These are phyloP conservation scores for Pollenia labialis DNA, from an alignment of 2,888 invertebrate species.

Conservation along the genomic window DNA sequence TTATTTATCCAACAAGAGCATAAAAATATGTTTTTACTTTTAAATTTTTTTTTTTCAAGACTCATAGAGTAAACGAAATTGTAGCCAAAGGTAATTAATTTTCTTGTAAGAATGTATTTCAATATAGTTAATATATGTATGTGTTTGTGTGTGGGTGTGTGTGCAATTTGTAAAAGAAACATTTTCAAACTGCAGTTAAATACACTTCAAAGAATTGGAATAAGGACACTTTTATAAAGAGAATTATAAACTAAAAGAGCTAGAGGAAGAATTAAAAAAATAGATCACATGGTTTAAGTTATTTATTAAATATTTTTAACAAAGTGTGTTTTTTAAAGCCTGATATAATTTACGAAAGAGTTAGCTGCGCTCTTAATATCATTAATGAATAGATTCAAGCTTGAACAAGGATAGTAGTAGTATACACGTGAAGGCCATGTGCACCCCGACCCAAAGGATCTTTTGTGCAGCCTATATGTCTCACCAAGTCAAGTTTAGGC, in stretches of 20 bases:
- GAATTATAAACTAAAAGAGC: neutral
- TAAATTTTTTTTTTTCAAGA: slow-evolving; percentile 34
- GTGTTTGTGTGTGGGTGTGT: neutral
- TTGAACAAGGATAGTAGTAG: no score
- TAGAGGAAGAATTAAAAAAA: neutral
- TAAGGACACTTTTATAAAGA: neutral
- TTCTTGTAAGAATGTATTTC: slow-evolving; percentile 73
- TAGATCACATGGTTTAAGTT: neutral
- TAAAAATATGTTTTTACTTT: slow-evolving; percentile 45
- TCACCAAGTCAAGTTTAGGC: no score
- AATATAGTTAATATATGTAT: slow-evolving; percentile 9
- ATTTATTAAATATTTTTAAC: neutral
- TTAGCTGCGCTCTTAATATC: no score
- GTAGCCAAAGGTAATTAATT: slow-evolving; percentile 82
- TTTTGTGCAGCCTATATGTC: no score
- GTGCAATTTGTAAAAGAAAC: slow-evolving; percentile 20
- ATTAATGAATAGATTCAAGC: no score
- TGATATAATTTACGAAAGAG: no score
- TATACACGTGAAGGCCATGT: no score
- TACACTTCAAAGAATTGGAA: slow-evolving; percentile 5
- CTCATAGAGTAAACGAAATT: slow-evolving; percentile 64
- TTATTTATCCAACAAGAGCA: slow-evolving; percentile 62
- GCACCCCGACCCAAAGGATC: no score
- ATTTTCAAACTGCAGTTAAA: slow-evolving; percentile 28
- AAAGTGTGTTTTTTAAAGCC: no score